Conservation (phyloP, 2,888 invertebrate genomes). For the Sycophila texana region DNA sequence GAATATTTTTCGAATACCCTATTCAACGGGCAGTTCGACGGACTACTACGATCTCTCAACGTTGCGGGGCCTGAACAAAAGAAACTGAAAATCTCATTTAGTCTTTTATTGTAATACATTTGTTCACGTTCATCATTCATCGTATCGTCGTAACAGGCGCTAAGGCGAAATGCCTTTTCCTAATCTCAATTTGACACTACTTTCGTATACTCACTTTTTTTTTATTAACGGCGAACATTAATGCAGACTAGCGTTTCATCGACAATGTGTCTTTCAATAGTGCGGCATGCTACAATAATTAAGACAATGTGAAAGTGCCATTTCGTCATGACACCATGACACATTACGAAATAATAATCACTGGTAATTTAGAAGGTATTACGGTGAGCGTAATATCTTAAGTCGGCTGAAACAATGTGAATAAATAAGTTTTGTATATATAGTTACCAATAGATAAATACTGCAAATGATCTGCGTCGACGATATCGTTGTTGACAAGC, state of each 20-base stretch:
- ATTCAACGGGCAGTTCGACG: too few relatives aligned
- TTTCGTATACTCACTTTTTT: too few relatives aligned
- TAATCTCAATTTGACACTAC: too few relatives aligned
- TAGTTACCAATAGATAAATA: constrained; percentile 19
- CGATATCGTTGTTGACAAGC: not conserved
- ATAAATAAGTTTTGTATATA: constrained; percentile 3
- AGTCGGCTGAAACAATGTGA: not conserved
- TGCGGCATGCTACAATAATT: not conserved
- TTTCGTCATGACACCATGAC: constrained; percentile 38
- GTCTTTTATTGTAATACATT: too few relatives aligned
- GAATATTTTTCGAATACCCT: not conserved
- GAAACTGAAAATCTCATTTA: too few relatives aligned
- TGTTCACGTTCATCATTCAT: too few relatives aligned
- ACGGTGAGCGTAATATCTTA: not conserved
- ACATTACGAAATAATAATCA: constrained; percentile 6
- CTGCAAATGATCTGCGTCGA: constrained; percentile 22
- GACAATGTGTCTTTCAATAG: not conserved
- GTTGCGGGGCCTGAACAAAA: too few relatives aligned
- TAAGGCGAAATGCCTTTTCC: too few relatives aligned
- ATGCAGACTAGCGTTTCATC: not conserved
- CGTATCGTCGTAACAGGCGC: too few relatives aligned
- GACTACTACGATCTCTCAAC: too few relatives aligned
- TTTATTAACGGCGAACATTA: not conserved
- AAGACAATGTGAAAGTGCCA: constrained; percentile 31
- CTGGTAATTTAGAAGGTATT: constrained; percentile 18